Conservation (phyloP, 2,797 vertebrate species). For the Sitta carolinensis region DNA sequence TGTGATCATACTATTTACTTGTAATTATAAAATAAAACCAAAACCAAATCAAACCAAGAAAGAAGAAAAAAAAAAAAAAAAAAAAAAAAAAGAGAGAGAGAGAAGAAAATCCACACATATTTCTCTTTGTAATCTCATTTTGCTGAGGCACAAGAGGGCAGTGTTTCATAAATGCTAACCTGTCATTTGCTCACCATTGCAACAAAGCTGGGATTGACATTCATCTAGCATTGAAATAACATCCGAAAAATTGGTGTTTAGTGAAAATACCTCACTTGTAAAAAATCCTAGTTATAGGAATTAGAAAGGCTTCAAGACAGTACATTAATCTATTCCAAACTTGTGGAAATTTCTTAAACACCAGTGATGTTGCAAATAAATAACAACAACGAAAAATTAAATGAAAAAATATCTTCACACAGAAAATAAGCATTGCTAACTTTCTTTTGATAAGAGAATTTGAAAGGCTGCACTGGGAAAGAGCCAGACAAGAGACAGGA, state of each 20-base stretch:
- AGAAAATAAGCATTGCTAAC: background rate
- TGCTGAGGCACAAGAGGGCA: constrained; percentile 34
- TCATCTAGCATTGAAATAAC: background rate
- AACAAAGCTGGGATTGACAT: background rate
- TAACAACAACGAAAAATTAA: background rate
- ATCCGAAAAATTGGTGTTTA: background rate
- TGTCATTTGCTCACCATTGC: background rate
- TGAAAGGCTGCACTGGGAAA: background rate
- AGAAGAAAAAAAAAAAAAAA: rapidly evolving
- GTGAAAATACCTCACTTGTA: background rate
- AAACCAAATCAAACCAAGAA: background rate
- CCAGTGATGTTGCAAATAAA: background rate
- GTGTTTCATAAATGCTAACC: constrained; percentile 46
- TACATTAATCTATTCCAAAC: background rate
- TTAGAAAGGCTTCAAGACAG: background rate
- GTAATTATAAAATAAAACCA: background rate
- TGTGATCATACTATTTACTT: background rate
- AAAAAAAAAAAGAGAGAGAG: rapidly evolving
- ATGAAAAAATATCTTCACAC: background rate
- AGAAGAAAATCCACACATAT: background rate
- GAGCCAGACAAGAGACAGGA: background rate
- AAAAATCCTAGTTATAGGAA: background rate
- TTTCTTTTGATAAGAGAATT: background rate
- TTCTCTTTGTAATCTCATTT: background rate
- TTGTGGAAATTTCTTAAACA: background rate